phyloP scores from a whole-genome alignment of 1,140 invertebrate species.

The Brachionus rubens region DNA sequence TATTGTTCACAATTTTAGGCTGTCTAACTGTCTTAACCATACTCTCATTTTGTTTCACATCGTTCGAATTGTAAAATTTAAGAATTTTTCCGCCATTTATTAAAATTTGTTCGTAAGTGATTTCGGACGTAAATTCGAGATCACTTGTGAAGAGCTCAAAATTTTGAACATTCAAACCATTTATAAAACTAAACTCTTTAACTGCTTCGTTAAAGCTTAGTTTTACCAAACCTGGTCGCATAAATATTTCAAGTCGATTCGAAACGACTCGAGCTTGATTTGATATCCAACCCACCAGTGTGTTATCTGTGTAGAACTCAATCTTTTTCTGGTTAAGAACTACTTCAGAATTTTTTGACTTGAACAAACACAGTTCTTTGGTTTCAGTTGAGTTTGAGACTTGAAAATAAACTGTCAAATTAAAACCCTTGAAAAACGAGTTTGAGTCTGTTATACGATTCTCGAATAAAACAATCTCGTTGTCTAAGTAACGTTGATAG shows the following conservation, averaged over 20 bases:
- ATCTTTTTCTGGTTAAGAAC: background rate
- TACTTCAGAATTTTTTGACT: background rate
- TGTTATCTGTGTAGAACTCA: background rate
- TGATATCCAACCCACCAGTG: background rate
- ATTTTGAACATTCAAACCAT: background rate
- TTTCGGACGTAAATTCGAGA: background rate
- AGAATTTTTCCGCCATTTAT: background rate
- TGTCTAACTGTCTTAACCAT: background rate
- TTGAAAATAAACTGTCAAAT: background rate
- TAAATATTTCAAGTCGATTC: background rate
- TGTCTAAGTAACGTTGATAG: background rate
- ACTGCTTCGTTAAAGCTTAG: background rate
- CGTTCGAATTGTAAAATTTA: background rate
- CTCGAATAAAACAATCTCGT: background rate
- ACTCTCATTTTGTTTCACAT: background rate
- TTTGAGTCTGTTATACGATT: background rate
- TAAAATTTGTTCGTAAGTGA: background rate
- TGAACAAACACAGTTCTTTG: background rate
- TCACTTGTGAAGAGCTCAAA: background rate
- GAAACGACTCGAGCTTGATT: background rate
- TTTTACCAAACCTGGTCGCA: slow-evolving; percentile 6
- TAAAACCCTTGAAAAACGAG: background rate
- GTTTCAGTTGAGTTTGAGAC: background rate
- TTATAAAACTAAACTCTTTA: background rate
- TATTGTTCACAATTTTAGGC: background rate